Conservation (phyloP, 2,888 invertebrate species). For the Antheraea assamensis region DNA sequence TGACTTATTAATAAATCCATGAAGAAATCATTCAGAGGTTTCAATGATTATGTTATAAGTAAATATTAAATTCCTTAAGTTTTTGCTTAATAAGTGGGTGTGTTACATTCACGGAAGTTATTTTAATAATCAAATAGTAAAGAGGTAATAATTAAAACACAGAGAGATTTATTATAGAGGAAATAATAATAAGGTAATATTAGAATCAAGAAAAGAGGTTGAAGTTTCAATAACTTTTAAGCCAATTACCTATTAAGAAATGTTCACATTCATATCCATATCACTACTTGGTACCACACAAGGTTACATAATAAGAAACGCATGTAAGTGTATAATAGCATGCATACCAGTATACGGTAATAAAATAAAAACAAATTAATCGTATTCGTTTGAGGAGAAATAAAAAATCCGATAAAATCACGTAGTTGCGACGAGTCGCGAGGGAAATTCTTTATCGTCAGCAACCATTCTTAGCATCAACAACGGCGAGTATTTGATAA, state of each 20-base stretch:
- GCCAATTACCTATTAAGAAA: neutral
- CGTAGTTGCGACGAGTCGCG: constrained; percentile 34
- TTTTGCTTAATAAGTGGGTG: neutral
- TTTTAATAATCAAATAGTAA: neutral
- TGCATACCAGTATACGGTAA: constrained; percentile 19
- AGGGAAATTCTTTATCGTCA: constrained; percentile 55
- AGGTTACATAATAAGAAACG: neutral
- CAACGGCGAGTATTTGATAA: constrained; percentile 71
- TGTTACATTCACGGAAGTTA: neutral
- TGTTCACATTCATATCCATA: neutral
- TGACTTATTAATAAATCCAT: neutral
- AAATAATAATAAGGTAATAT: neutral
- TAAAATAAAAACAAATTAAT: constrained; percentile 45
- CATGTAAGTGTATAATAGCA: constrained; percentile 2
- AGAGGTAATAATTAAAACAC: neutral
- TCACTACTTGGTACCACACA: neutral
- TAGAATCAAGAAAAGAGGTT: neutral
- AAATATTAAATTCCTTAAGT: neutral
- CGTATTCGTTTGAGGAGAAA: constrained; percentile 46
- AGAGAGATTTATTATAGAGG: neutral
- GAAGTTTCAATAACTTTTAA: neutral
- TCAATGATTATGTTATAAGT: neutral
- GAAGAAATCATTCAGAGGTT: neutral
- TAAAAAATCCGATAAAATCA: constrained; percentile 74
- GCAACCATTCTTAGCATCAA: constrained; percentile 54